Evolutionary conservation across 2,888 invertebrate genomes (phyloP), one percentile per base, ranked within the genome.

Genomic region (Netelia virgata): DNA sequence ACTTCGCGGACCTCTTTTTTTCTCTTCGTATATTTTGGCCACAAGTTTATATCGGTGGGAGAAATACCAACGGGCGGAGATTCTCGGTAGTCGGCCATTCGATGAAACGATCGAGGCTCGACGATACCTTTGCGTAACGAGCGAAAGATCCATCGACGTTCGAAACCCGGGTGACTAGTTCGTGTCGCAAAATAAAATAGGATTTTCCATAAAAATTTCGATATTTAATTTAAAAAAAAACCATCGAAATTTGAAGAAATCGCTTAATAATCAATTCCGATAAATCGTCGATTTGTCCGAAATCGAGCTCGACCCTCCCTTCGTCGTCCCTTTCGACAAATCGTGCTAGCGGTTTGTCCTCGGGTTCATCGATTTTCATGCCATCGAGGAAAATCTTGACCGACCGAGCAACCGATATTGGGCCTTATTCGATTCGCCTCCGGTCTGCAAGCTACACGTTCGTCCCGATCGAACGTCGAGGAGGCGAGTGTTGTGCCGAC

Each of bases 401-500:
- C 55, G 20, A 10, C 3, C 20, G 18, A 23, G 41, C 36, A 28
- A 41, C 20, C 50, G 3, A 16, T 11, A 43, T n/a, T 57, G 57
- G 61, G 36, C 57, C 23, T 47, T 28, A 47, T 47, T 36, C 20
- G 55, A 43, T 47, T 36, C 20, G 43, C 23, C 47, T 47, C 2
- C 14, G 47, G 14, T 47, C 11, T 14, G 47, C 47, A 10, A 10
- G 11, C 11, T 14, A 14, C 47, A 47, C 47, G 47, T 47, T 47
- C 47, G 47, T 47, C 47, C 14, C 14, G 10, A 14, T 82, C 78
- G 79, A 82, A 75, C 82, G 82, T 73, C 41, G 64, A 23, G 61
- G 41, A 28, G 63, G 61, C 76, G 53, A 68, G 23, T 66, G 55
- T 80, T 89, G 88, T 90, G 90, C 90, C 90, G 89, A 90, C 89